Evolutionary conservation across 2,113 vertebrate genomes (phyloP).

Genomic region (Labrus mixtus): DNA sequence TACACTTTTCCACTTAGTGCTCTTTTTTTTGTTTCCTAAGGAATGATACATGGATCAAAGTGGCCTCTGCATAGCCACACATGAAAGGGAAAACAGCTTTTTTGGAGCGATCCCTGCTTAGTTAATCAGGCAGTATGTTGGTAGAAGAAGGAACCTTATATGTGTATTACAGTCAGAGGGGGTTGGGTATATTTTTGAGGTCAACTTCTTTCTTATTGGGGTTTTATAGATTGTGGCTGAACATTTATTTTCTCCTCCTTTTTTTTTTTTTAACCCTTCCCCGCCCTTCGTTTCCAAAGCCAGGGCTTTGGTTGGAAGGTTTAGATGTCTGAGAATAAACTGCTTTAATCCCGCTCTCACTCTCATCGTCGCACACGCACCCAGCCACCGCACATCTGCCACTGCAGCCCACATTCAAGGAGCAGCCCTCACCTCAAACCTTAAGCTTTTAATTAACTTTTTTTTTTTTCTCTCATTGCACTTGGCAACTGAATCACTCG

Average conservation of each 20-base stretch:
- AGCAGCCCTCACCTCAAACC: conserved; percentile 65
- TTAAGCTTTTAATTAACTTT: conserved; percentile 74
- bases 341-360: conserved; percentile 70
- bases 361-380: conserved; percentile 30
- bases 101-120: conserved; percentile 33
- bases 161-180: conserved; percentile 29
- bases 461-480: conserved; percentile 22
- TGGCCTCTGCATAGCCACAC: conserved; percentile 42
- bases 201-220: conserved; percentile 57
- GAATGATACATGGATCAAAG: conserved; percentile 67
- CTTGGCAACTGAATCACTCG: conserved; percentile 35
- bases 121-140: conserved; percentile 42
- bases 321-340: conserved; percentile 79
- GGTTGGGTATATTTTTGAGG: conserved; percentile 39
- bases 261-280: conserved; percentile 38
- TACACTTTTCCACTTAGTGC: conserved; percentile 44
- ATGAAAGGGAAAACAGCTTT: conserved; percentile 37
- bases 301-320: conserved; percentile 61
- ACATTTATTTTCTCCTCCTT: conserved; percentile 39
- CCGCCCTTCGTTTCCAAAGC: conserved; percentile 58
- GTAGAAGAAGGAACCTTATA: conserved; percentile 14
- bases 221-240: conserved; percentile 59
- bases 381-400: conserved; percentile 61
- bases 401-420: conserved; percentile 65
- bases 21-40: conserved; percentile 31